Evolutionary conservation across 2,888 invertebrate species (phyloP), one percentile per base, ranked within the genome.

Genomic region (Eudasyphora cyanicolor): DNA sequence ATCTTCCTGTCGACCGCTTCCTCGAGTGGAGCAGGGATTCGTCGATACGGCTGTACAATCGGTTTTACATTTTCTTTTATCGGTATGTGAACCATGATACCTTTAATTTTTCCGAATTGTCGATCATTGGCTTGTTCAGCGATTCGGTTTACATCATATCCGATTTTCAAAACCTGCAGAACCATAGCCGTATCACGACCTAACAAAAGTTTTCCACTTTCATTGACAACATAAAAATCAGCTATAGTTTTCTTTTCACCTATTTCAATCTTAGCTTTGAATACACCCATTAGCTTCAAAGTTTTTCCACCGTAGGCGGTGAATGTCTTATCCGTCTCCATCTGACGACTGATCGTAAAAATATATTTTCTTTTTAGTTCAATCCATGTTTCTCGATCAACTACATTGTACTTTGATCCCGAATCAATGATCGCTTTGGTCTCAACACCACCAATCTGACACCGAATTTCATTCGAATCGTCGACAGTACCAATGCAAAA

Each of bases 371-470:
- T n/a, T 35, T 62, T 62, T 29, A 62, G 32, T 12, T 8, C 29
- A 27, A 24, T 57, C 60, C 60, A 57, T 57, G 60, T 57, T 57
- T 57, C 60, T 27, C 32, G 32, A 62, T 62, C 64, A 5, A 62
- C 35, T 14, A 62, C 32, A 62, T 57, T 57, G 60, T 57, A 57
- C 60, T 57, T 57, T 29, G 19, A 57, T 57, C 60, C 60, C 2
- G 29, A 57, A 57, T 17, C 60, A 57, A 57, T 17, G 10, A 57
- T 19, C 24, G 60, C 60, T 57, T n/a, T n/a, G n/a, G n/a, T 21
- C 21, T 21, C 17, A 8, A 24, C 8, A 57, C 21, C 60, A 57
- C 60, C 60, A 17, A 62, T 62, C 14, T 62, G 6, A 62, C 29
- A 62, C 21, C 32, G 35, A 17, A 29, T 62, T 62, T 62, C 64